Percentiles rank a stretch among this genome's conserved stretches.
These are phyloP conservation scores for Peucedramus taeniatus DNA, from an alignment of 2,113 vertebrate genomes.

Conservation along the genomic window DNA sequence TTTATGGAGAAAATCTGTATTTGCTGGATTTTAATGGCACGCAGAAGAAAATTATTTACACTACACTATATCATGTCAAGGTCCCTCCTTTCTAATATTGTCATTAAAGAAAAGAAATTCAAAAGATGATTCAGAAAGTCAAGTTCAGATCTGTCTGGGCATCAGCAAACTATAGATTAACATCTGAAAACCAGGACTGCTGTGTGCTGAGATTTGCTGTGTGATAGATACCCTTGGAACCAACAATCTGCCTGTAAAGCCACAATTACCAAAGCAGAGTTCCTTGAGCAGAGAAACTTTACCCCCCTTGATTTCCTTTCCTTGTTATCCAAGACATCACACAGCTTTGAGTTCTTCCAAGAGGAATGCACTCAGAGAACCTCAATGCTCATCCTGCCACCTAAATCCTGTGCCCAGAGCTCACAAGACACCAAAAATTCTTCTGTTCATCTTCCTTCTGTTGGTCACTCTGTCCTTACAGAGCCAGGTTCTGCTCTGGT, in stretches of 20 bases:
- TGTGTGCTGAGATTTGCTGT: background rate
- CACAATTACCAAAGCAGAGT: fast-evolving
- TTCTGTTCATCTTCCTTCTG: background rate
- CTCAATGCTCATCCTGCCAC: background rate
- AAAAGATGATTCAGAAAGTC: background rate
- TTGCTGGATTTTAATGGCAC: background rate
- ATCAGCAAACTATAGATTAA: background rate
- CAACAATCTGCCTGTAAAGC: background rate
- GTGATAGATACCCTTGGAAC: background rate
- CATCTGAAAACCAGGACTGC: background rate
- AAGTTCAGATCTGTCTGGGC: background rate
- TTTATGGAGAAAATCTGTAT: background rate
- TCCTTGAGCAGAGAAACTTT: background rate
- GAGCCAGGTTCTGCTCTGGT: background rate
- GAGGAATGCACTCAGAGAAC: background rate
- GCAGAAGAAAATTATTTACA: background rate
- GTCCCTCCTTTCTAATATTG: background rate
- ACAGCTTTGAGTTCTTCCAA: background rate
- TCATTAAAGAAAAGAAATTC: background rate
- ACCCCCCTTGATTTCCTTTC: background rate
- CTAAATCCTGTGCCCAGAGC: background rate
- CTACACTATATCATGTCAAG: background rate
- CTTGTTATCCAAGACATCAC: background rate
- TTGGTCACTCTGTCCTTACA: background rate
- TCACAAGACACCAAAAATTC: fast-evolving